Evolutionary conservation across 2,888 invertebrate species (phyloP), one percentile per base, ranked within the genome.

Genomic region (Athripsodes cinereus): DNA sequence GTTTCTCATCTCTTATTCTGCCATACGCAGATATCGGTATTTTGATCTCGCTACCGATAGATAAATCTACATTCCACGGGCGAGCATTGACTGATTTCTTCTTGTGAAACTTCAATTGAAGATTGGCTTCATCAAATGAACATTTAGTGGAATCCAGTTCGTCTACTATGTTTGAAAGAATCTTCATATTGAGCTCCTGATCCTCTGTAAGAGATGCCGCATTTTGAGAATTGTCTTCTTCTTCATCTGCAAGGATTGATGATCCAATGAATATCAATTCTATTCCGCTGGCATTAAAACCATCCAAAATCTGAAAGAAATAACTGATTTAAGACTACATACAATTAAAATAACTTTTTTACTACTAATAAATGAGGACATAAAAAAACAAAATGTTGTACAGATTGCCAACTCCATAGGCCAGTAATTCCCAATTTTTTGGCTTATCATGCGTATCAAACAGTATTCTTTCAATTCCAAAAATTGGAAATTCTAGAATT

Each of bases 51-150:
- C 78, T 74, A 2, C 83, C 83, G 62, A 84, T 80, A 53, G 81
- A 79, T 49, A 90, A 70, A 57, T 80, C 78, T 26, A 80, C 78
- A 72, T 86, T 85, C 87, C 88, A 88, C 0, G 83, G 77, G 58
- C 75, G 74, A 0, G 84, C 74, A 34, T 75, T 76, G 1, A 73
- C 68, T 49, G 68, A 68, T 65, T 74, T 80, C 62, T 79, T 81
- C 59, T 79, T 78, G 63, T 82, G 81, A 64, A 78, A 81, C 19
- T 79, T 71, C 0, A 88, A 72, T 58, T 83, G 81, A 13, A 76
- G 76, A 66, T 86, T 72, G 0, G 85, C 83, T 65, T 84, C 81
- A 53, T 80, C 78, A 65, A 85, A 82, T 59, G 77, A 79, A 62
- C 78, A 82, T 13, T 81, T 68, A 49, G 72, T 69, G 62, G 76